A percentile compares a stretch with the other conserved stretches of the same genome.
Conservation (phyloP, 2,888 invertebrate species). For the Fissipunctia ypsillon region DNA sequence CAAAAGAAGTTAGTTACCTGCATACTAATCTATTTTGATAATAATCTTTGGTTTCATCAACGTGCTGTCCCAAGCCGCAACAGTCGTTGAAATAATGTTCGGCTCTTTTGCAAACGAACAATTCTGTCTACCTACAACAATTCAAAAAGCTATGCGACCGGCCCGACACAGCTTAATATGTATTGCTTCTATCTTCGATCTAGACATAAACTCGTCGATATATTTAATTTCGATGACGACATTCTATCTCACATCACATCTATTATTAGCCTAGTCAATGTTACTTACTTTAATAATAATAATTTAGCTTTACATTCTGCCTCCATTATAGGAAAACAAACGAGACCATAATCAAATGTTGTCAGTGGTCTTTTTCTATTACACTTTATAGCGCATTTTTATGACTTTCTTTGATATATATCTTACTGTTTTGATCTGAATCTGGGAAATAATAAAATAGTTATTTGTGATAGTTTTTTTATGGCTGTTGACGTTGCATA, state of each 20-base stretch:
- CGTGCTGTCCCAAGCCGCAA: neutral
- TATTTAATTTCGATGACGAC: conserved; percentile 51
- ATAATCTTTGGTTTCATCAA: neutral
- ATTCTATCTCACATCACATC: conserved; percentile 50
- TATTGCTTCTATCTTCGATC: conserved; percentile 6
- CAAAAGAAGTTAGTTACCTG: neutral
- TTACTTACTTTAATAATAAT: conserved; percentile 29
- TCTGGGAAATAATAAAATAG: conserved; percentile 23
- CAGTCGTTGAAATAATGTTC: neutral
- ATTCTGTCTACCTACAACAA: neutral
- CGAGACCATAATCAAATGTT: conserved; percentile 26
- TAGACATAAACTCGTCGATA: conserved; percentile 30
- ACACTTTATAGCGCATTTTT: conserved; percentile 41
- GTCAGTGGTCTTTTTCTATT: conserved; percentile 20
- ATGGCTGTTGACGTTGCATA: conserved; percentile 28
- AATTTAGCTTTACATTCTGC: neutral
- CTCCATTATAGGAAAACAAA: neutral
- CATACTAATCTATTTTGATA: conserved; percentile 18
- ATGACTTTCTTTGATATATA: conserved; percentile 32
- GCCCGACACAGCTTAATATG: neutral
- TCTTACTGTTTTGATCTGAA: conserved; percentile 25
- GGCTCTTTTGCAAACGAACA: neutral
- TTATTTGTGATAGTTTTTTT: conserved; percentile 26
- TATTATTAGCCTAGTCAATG: conserved; percentile 27
- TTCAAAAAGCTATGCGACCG: neutral